Evolutionary conservation across 2,888 invertebrate genomes (phyloP), one percentile per base, ranked within the genome.

Genomic region (Watsonalla binaria): DNA sequence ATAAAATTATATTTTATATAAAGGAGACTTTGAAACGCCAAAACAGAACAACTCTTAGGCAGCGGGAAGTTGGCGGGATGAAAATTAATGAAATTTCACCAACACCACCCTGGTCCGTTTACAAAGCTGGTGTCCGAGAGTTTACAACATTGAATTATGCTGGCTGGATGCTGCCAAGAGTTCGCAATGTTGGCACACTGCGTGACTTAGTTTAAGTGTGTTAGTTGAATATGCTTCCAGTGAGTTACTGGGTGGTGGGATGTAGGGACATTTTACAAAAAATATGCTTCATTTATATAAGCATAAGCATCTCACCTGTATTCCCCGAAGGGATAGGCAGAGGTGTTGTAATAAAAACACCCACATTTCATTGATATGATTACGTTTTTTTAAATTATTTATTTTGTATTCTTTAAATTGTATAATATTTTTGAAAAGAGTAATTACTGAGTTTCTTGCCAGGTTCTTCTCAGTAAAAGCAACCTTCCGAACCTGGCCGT

Each of bases 21-120:
- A n/a, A 58, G 47, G 54, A 55, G 57, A 63, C 61, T 61, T 59
- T 58, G 61, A 60, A 69, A 66, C 61, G 63, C 64, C 71, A 60
- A 73, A 77, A 75, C 75, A 77, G 70, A 73, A 74, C 73, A 72
- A 72, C 74, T 75, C 68, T 65, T 72, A 56, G 61, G 51, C 45
- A 50, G 11, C 42, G 1, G 63, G 65, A 81, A 82, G 80, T 81
- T 78, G 70, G 60, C 58, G 72, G 74, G 77, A 82, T 84, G 82
- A 78, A 84, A 87, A 83, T 86, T 87, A 86, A 86, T 86, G 83
- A 83, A 86, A 84, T 82, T 82, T 77, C 65, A 72, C 63, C 59
- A 54, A 52, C 63, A 59, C 61, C 56, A 58, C 60, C 67, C 64
- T 67, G 72, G 70, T 67, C 64, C 62, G 72, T 60, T 76, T 75